Conservation (phyloP, 2,797 vertebrate genomes). For the Diceros bicornis region DNA sequence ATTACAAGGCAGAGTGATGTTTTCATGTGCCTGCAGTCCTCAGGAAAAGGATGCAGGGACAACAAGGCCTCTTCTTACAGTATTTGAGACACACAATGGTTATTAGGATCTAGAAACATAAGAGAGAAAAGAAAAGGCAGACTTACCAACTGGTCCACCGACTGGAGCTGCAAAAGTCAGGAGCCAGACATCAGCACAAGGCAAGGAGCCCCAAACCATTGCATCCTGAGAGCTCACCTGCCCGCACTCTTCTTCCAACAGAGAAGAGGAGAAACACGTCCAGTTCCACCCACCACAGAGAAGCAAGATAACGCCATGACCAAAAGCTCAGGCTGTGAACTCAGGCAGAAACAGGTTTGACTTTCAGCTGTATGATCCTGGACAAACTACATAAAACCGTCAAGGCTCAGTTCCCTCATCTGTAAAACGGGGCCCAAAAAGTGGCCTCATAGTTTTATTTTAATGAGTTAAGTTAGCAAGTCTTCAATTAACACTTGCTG, state of each 20-base stretch:
- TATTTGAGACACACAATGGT: not conserved
- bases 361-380: not conserved
- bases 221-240: fast-evolving
- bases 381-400: not conserved
- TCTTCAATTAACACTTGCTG: not conserved
- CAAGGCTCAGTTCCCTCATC: not conserved
- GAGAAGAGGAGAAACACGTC: not conserved
- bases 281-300: too few species aligned
- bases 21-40: not conserved
- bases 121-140: not conserved
- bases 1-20: not conserved
- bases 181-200: not conserved
- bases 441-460: not conserved
- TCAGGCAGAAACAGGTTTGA: not conserved
- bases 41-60: not conserved
- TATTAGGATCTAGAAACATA: not conserved
- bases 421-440: not conserved
- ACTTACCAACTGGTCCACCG: conserved; percentile 49
- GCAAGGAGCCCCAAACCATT: not conserved
- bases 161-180: conserved; percentile 27
- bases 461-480: not conserved
- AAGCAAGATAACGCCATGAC: not conserved
- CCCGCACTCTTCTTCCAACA: not conserved
- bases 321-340: not conserved
- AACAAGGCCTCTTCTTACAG: not conserved